Conservation (phyloP, 1,140 invertebrate species). For the Conus betulinus region DNA sequence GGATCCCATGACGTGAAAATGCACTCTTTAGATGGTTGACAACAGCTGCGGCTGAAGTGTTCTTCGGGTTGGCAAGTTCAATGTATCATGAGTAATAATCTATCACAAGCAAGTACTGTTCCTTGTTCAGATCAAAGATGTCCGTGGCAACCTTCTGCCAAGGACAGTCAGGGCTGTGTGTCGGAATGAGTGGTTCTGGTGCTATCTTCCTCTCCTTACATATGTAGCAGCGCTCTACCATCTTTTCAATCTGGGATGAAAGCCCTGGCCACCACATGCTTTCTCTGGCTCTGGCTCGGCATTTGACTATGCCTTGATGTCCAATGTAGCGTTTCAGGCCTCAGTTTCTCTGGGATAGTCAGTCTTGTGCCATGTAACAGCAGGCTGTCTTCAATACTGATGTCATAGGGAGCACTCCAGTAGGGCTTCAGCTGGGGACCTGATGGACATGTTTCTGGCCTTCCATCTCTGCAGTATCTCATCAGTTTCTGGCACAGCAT, state of each 20-base stretch:
- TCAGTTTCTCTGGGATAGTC: neutral
- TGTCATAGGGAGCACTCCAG: neutral
- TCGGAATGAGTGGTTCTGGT: neutral
- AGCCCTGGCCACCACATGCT: neutral
- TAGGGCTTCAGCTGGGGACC: neutral
- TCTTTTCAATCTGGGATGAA: neutral
- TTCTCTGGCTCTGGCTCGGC: neutral
- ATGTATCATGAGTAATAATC: neutral
- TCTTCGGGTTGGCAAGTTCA: conserved; percentile 32
- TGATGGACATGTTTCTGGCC: neutral
- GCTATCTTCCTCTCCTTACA: neutral
- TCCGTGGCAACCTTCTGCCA: neutral
- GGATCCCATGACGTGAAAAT: neutral
- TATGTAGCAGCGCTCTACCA: neutral
- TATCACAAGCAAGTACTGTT: neutral
- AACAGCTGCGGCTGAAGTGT: neutral
- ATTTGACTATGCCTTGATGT: neutral
- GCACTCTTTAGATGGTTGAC: neutral
- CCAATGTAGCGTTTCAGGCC: neutral
- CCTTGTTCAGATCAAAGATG: neutral
- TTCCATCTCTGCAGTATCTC: neutral
- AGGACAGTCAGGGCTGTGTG: neutral
- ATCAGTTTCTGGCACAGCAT: neutral
- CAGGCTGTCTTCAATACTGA: neutral
- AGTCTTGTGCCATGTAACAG: neutral